Base-by-base conservation (phyloP, 2,113 vertebrate genomes). In the Podarcis cretensis region DNA sequence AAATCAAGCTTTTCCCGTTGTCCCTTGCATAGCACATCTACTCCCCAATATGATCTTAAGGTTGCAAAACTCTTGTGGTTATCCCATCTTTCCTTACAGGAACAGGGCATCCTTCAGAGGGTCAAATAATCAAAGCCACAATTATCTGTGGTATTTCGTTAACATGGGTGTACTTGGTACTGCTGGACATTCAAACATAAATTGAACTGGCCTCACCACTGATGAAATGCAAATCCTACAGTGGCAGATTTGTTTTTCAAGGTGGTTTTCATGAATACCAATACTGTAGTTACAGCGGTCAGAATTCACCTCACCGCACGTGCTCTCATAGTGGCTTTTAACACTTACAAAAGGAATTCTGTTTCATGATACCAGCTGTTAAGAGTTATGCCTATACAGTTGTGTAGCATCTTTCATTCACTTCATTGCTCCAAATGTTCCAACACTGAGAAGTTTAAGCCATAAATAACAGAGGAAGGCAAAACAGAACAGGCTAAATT, bases 401-500 rank as follows among this genome's bases (percentile, higher is more conserved):
- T 40, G 21, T 71, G 40, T 14, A 43, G 14, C 66, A 74, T 59
- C 77, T 59, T 57, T 59, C 21, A 54, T 30, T 77, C 35, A 65
- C 35, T 86, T 65, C 37, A n/a, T 20, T 77, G 32, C 84, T 65
- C 4, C 65, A 86, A 76, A 85, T 77, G 7, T 77, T 14, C 48
- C 35, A 79, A 71, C 48, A 25, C 48, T 59, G 40, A 84, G 76
- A 16, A 71, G 18, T 30, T 84, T 30, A 68, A 87, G 76, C 57
- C 48, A 71, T 76, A 86, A 83, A 66, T 74, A 0, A 2, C n/a
- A 69, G 76, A 89, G 21, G 85, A 76, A 89, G 54, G 71, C 59
- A 83, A 87, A 37, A 10, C 21, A 78, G n/a, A 93, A 81, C 79
- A 86, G 18, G 1, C 16, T 48, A 91, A 93, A 88, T 83, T 66